Base-by-base conservation (phyloP, 1,140 invertebrate species). In the Stegodyphus dumicola region DNA sequence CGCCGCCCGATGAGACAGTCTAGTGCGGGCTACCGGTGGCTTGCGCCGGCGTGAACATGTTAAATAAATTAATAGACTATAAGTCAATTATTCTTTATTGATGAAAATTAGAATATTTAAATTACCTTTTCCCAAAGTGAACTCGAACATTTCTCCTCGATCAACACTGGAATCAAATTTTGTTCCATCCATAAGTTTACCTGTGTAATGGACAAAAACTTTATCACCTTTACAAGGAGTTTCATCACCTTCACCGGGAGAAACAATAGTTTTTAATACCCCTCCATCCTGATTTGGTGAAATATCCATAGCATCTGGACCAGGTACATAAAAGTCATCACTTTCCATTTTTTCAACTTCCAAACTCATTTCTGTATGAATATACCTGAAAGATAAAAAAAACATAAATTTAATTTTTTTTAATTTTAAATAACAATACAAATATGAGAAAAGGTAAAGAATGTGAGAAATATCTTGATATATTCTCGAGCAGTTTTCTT, bases 141-240 rank as follows among this genome's bases (percentile, higher is more conserved):
- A 99, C 90, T 94, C 92, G 90, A 99, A 99, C 2, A 95, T 94
- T 84, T 95, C 92, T 71, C 93, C 93, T 87, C 96, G 92, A 87
- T 96, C 94, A 87, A 93, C 92, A 90, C 96, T 98, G 0, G 96
- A 97, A 91, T 99, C 98, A 91, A 99, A 99, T 88, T 95, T 93
- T 0, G 94, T 95, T 49, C 98, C 98, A 88, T 92, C 90, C 7
- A 94, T 89, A 11, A 99, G 91, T 4, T 94, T 96, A n/a, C 98
- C 98, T 33, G 94, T 94, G 90, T 99, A 99, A 91, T 99, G 97
- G 10, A 99, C 95, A 49, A 89, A 94, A 2, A 99, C 97, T 88
- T 93, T 94, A 76, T 92, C 90, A 77, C 92, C 94, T 90, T 92
- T 91, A 5, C 94, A 94, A 6, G 91, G 89, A 6, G 89, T 91